phyloP scores from a whole-genome alignment of 92 coral and sea anemone species.

The Hydrozoanthus gracilis region DNA sequence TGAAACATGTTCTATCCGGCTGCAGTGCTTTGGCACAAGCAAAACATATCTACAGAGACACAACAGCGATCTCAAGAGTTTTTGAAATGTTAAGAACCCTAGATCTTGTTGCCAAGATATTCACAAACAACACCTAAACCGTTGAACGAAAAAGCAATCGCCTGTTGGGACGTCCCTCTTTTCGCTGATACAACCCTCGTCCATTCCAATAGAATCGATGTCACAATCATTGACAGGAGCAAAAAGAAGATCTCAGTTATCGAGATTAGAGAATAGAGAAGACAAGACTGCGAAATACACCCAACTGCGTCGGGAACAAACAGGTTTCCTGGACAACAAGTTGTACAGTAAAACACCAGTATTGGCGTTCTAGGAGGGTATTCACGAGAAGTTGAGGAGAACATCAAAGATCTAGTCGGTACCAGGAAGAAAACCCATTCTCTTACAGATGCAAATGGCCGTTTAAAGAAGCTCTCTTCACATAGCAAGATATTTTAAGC shows the following conservation, averaged over 20 bases:
- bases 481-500: no score
- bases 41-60: no score
- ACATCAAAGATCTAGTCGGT: not conserved
- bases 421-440: not conserved
- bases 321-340: not conserved
- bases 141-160: not conserved
- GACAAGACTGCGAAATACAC: not conserved
- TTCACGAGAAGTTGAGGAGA: not conserved
- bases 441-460: not conserved
- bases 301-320: not conserved
- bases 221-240: constrained; percentile 1
- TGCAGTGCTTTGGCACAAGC: no score
- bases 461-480: not conserved
- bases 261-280: not conserved
- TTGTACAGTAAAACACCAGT: not conserved
- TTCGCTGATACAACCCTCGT: not conserved
- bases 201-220: not conserved
- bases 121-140: not conserved
- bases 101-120: not conserved
- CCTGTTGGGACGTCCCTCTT: not conserved
- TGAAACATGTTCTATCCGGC: not conserved
- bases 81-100: constrained; percentile 8
- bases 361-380: not conserved
- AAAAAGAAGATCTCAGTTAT: not conserved
- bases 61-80: not conserved